A percentile compares a stretch with the other conserved stretches of the same genome.
Conservation (phyloP, 2,888 invertebrate genomes). For the Terebella lapidaria region DNA sequence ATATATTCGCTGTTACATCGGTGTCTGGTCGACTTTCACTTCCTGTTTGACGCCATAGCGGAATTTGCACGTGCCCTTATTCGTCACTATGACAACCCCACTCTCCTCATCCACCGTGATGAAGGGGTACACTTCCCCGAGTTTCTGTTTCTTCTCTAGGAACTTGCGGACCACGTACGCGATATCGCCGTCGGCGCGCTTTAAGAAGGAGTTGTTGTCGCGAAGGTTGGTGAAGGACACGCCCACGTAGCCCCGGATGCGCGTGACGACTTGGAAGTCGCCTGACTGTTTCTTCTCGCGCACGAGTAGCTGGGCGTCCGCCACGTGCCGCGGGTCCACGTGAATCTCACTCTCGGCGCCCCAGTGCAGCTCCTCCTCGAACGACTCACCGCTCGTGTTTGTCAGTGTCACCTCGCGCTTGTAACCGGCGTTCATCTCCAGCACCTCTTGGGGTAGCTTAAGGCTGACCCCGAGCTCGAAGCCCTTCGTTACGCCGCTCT, state of each 20-base stretch:
- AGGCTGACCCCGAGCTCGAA: conserved; percentile 47
- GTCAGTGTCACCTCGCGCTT: conserved; percentile 49
- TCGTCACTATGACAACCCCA: conserved; percentile 5
- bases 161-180: conserved; percentile 33
- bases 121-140: background rate
- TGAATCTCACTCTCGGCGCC: conserved; percentile 48
- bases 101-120: conserved; percentile 1
- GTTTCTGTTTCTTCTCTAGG: conserved; percentile 26
- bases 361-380: conserved; percentile 48
- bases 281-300: conserved; percentile 42
- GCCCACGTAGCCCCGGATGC: conserved; percentile 41
- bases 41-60: conserved; percentile 48
- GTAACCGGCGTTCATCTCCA: conserved; percentile 51
- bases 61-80: conserved; percentile 41
- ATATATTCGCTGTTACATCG: too few species aligned
- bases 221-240: conserved; percentile 48
- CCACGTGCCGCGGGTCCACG: conserved; percentile 32
- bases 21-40: conserved; percentile 42
- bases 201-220: conserved; percentile 53
- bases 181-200: conserved; percentile 41
- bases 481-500: conserved; percentile 35
- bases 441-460: conserved; percentile 51
- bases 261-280: conserved; percentile 46
- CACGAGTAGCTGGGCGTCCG: conserved; percentile 47
- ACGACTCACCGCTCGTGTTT: conserved; percentile 44